Evolutionary conservation across 64 coral and sea anemone genomes (phyloP), one percentile per base, ranked within the genome.

Genomic region (Montipora sp.): DNA sequence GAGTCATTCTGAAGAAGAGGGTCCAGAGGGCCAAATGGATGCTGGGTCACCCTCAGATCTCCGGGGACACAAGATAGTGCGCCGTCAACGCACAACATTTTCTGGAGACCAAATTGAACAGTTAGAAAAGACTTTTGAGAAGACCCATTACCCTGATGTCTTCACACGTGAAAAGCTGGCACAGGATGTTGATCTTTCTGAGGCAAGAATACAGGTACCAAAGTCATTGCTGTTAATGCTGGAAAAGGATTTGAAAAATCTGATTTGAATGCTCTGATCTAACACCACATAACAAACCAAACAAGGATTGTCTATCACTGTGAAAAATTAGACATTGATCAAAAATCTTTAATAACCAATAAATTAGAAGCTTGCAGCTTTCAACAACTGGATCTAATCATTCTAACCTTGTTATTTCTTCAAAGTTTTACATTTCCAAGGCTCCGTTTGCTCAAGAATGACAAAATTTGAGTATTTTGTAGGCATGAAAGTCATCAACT

Each of bases 131-230:
- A 93, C 91, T 13, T 99, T 99, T 81, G 95, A 96, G 70, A 99
- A 96, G 86, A 92, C 98, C 15, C 95, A 99, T 47, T 99, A 99
- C 77, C 98, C 95, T 66, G 98, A 99, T 67, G 98, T 99, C 1
- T 99, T 99, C 71, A 96, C 94, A 12, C 83, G 98, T 20, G 98
- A 99, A 55, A 95, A 99, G 67, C 75, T 99, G 3, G 98, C 94
- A 19, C 95, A 99, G 8, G 83, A 94, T 10, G 94, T 99, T 61
- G 94, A 99, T 58, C 92, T 96, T 43, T 91, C 98, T 85, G 98
- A 99, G 92, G 90, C 94, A 93, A 99, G 98, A 87, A 99, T 96
- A 63, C 98, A 99, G 98, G 98, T 99, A 97, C 48, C 86, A 85
- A 85, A 94, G 92, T 97, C 92, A 94, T 97, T 97, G 83, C 95